A percentile compares a stretch with the other conserved stretches of the same genome.
Evolutionary conservation across 2,888 invertebrate genomes (phyloP).

Genomic region (Drosophila recens): DNA sequence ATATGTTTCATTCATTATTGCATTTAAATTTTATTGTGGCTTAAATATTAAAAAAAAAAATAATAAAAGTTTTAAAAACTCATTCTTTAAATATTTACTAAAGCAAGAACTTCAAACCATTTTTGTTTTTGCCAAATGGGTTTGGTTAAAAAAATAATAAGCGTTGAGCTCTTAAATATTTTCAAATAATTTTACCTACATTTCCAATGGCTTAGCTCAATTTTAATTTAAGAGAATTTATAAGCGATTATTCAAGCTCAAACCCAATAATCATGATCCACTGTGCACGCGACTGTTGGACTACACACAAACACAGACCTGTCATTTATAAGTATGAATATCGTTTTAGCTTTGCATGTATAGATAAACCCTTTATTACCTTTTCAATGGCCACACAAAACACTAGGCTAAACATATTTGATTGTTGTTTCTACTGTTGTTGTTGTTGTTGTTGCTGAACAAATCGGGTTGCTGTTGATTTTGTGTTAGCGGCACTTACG

Average conservation of each 20-base stretch:
- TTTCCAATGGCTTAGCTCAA: too few relatives aligned
- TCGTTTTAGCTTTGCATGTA: slow-evolving; percentile 29
- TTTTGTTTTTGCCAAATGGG: too few relatives aligned
- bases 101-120: too few relatives aligned
- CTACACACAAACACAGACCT: neutral
- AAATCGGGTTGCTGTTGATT: slow-evolving; percentile 50
- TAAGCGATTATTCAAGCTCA: slow-evolving; percentile 12
- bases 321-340: slow-evolving; percentile 13
- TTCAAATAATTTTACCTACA: neutral
- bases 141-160: too few relatives aligned
- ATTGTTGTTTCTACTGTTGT: slow-evolving; percentile 34
- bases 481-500: slow-evolving; percentile 47
- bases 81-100: too few relatives aligned
- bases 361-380: slow-evolving; percentile 62
- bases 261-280: slow-evolving; percentile 1
- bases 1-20: too few relatives aligned
- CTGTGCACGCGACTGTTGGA: slow-evolving; percentile 11
- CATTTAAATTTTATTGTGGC: too few relatives aligned
- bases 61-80: too few relatives aligned
- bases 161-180: neutral
- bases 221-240: neutral
- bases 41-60: too few relatives aligned
- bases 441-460: slow-evolving; percentile 25
- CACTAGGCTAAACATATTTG: slow-evolving; percentile 38
- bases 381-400: slow-evolving; percentile 33